Percentiles rank a stretch among this genome's conserved stretches.
phyloP scores from a whole-genome alignment of 2,888 invertebrate species.

The Lepas anatifera region DNA sequence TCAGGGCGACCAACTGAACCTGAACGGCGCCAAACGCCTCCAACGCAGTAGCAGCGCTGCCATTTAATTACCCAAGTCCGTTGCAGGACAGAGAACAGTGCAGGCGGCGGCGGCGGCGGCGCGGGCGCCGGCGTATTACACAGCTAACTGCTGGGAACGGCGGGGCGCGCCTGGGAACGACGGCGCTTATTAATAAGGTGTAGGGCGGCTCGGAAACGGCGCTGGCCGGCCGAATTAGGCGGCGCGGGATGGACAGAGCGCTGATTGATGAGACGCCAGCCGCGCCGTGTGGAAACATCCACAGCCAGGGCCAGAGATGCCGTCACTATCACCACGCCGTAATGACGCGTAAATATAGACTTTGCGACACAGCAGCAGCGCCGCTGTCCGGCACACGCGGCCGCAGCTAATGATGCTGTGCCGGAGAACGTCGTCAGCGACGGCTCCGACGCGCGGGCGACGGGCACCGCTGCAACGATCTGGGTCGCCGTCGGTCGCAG shows the following conservation, averaged over 20 bases:
- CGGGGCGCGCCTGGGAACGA: neutral
- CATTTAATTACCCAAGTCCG: too few species aligned
- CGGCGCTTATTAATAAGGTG: neutral
- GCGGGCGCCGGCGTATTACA: neutral
- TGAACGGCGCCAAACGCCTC: too few species aligned
- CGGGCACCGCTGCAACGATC: neutral
- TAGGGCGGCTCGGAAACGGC: neutral
- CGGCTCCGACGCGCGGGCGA: too few species aligned
- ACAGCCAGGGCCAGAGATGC: neutral
- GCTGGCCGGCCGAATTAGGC: neutral
- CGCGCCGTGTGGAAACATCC: neutral
- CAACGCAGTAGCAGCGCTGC: too few species aligned
- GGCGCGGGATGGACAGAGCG: neutral
- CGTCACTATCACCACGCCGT: neutral
- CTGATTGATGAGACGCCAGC: neutral
- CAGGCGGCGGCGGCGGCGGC: neutral
- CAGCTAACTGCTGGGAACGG: neutral
- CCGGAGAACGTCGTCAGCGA: too few species aligned
- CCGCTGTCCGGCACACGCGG: too few species aligned
- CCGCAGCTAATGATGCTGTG: too few species aligned
- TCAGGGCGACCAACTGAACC: neutral
- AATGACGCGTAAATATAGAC: neutral
- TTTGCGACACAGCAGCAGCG: neutral
- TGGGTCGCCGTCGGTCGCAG: neutral
- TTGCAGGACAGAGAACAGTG: slow-evolving; percentile 1